Evolutionary conservation across 1,140 invertebrate genomes (phyloP).

Genomic region (Hyles euphorbiae): DNA sequence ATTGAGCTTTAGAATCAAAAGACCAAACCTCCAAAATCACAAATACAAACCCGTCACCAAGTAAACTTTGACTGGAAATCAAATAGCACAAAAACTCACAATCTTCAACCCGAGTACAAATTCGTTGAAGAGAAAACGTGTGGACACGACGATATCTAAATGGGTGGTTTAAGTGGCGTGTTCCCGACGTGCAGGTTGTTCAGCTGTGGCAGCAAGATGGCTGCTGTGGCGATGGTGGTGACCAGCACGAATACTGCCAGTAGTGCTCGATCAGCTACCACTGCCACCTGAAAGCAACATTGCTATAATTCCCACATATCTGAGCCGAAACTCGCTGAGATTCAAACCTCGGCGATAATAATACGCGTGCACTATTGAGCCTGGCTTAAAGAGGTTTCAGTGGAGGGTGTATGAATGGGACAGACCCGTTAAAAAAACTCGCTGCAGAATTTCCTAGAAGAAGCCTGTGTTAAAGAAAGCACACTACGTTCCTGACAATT

Average conservation of each 20-base stretch:
- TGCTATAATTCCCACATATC: no score
- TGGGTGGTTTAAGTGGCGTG: slow-evolving; percentile 61
- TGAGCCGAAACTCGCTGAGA: no score
- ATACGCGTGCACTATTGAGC: no score
- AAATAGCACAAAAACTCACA: not conserved
- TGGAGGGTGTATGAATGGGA: no score
- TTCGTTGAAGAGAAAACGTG: slow-evolving; percentile 3
- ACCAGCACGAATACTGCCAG: slow-evolving; percentile 69
- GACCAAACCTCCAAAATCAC: no score
- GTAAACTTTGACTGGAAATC: not conserved
- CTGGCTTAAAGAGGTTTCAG: no score
- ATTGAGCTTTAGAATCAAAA: no score
- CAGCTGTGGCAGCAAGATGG: slow-evolving; percentile 63
- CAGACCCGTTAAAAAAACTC: no score
- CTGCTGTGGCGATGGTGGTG: slow-evolving; percentile 63
- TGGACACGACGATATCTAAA: slow-evolving; percentile 25
- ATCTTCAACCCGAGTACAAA: not conserved
- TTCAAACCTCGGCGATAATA: no score
- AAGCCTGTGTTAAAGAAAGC: no score
- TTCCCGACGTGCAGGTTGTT: slow-evolving; percentile 66
- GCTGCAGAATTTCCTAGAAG: no score
- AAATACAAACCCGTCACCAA: not conserved
- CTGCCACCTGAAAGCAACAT: slow-evolving; percentile 49
- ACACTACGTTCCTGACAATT: no score
- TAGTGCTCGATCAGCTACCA: slow-evolving; percentile 68